Conservation (phyloP, 2,888 invertebrate genomes). For the Archaeoteleia sp. region DNA sequence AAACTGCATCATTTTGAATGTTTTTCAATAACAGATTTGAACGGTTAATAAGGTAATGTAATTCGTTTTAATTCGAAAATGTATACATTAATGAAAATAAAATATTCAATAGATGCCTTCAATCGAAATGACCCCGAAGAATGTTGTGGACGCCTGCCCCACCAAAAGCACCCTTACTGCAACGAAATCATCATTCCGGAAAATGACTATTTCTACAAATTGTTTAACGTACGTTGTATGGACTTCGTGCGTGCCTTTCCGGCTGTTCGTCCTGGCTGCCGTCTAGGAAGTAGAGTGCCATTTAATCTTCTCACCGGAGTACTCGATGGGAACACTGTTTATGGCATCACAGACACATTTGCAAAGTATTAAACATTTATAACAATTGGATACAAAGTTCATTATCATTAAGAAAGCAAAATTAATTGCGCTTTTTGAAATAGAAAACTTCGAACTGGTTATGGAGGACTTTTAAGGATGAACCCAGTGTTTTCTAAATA, state of each 20-base stretch:
- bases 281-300: slow-evolving; percentile 88
- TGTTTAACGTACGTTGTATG: slow-evolving; percentile 89
- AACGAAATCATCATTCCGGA: slow-evolving; percentile 91
- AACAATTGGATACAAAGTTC: too few species aligned
- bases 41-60: not conserved
- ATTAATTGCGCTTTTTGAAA: too few species aligned
- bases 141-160: slow-evolving; percentile 88
- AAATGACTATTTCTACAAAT: slow-evolving; percentile 92
- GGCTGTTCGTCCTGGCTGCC: slow-evolving; percentile 89
- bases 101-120: slow-evolving; percentile 80
- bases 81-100: too few species aligned
- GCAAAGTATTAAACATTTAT: slow-evolving; percentile 80
- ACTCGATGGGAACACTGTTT: slow-evolving; percentile 92
- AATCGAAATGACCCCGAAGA: slow-evolving; percentile 94
- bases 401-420: too few species aligned
- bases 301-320: slow-evolving; percentile 92
- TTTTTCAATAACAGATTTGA: not conserved
- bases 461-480: slow-evolving; percentile 89
- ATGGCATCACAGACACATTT: slow-evolving; percentile 89
- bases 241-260: slow-evolving; percentile 94
- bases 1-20: too few species aligned
- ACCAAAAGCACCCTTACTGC: slow-evolving; percentile 92
- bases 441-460: slow-evolving; percentile 88
- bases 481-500: slow-evolving; percentile 92
- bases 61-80: not conserved